Evolutionary conservation across 2,797 vertebrate species (phyloP).

Genomic region (Pachyuromys duprasi): DNA sequence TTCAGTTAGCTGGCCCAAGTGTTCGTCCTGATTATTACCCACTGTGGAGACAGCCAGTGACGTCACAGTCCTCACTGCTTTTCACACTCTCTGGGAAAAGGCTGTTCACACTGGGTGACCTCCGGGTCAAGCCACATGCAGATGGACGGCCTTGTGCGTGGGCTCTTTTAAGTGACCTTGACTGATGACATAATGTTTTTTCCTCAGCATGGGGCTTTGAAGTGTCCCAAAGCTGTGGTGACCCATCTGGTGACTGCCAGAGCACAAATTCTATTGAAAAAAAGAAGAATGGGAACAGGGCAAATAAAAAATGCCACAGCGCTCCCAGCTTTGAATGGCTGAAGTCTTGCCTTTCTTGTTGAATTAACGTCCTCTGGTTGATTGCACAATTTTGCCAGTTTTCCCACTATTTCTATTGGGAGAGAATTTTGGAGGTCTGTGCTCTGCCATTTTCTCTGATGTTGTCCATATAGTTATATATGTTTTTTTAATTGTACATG

Average conservation of each 20-base stretch:
- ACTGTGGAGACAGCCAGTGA: not conserved
- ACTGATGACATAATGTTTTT: not conserved
- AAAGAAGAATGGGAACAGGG: not conserved
- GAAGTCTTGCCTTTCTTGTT: not conserved
- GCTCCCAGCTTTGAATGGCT: not conserved
- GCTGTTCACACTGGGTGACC: not conserved
- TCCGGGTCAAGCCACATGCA: not conserved
- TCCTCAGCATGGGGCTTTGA: not conserved
- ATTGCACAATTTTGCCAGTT: not conserved
- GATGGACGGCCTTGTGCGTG: not conserved
- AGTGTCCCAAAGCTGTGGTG: not conserved
- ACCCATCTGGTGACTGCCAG: not conserved
- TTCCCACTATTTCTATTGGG: not conserved
- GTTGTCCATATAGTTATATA: not conserved
- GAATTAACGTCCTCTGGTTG: not conserved
- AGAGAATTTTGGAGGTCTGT: not conserved
- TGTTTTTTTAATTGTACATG: not conserved
- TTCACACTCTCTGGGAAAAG: not conserved
- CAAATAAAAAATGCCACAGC: conserved; percentile 4
- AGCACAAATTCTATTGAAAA: not conserved
- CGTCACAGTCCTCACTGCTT: not conserved
- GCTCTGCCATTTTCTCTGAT: not conserved
- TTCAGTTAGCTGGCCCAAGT: not conserved
- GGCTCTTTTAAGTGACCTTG: not conserved
- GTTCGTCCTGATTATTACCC: not conserved